phyloP scores from a whole-genome alignment of 2,888 invertebrate genomes.

The Drosophila percnosoma region DNA sequence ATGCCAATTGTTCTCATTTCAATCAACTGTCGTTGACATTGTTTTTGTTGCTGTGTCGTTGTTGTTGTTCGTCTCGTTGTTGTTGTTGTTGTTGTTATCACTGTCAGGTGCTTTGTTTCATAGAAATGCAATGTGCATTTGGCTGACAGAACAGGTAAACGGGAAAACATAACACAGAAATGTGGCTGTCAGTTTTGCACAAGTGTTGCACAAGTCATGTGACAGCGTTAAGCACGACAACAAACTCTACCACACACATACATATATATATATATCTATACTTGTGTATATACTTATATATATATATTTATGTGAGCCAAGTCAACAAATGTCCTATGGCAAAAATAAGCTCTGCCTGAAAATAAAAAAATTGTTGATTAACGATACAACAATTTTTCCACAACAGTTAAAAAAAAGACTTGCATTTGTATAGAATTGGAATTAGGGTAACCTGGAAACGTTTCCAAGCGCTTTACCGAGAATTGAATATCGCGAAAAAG shows the following conservation, averaged over 20 bases:
- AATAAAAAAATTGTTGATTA: constrained; percentile 2
- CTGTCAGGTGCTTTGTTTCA: constrained; percentile 24
- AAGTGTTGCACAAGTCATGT: constrained; percentile 38
- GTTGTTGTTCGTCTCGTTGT: not conserved
- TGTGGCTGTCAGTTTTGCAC: constrained; percentile 32
- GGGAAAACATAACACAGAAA: constrained; percentile 37
- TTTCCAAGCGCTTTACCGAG: not conserved
- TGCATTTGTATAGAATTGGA: not conserved
- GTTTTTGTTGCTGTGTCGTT: not conserved
- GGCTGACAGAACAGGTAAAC: constrained; percentile 42
- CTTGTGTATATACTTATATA: not conserved
- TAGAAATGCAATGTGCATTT: constrained; percentile 46
- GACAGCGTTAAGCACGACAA: constrained; percentile 12
- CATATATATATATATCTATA: not conserved
- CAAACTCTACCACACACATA: not conserved
- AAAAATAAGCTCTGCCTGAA: not conserved
- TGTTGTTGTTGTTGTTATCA: constrained; percentile 2
- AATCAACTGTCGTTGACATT: constrained; percentile 5
- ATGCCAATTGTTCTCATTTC: constrained; percentile 11
- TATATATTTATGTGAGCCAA: not conserved
- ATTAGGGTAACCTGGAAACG: not conserved
- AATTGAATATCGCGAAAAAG: not conserved
- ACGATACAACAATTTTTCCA: not conserved
- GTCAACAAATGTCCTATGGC: constrained; percentile 22
- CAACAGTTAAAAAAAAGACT: not conserved